phyloP scores from a whole-genome alignment of 1,140 invertebrate species.

The Pinna nobilis region DNA sequence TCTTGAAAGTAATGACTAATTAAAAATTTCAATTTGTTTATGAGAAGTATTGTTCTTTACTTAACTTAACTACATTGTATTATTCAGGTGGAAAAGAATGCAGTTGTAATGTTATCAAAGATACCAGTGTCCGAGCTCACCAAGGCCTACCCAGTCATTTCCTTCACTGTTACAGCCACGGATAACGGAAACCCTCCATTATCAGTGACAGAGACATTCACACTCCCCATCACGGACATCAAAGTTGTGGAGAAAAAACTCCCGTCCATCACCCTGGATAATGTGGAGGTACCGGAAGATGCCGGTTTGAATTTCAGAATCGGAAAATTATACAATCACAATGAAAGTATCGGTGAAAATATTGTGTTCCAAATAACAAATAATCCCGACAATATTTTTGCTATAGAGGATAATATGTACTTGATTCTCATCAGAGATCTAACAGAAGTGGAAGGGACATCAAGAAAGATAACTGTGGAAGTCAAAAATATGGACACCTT shows the following conservation, averaged over 20 bases:
- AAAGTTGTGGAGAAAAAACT: constrained; percentile 49
- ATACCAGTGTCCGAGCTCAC: constrained; percentile 44
- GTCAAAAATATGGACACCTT: constrained; percentile 50
- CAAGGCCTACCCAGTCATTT: constrained; percentile 42
- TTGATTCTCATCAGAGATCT: constrained; percentile 46
- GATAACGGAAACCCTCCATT: constrained; percentile 56
- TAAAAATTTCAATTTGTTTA: background rate
- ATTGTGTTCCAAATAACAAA: constrained; percentile 45
- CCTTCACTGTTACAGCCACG: constrained; percentile 44
- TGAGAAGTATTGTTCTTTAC: background rate
- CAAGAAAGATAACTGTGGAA: constrained; percentile 42
- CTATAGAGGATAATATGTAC: constrained; percentile 47
- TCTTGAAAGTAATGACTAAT: too few species aligned
- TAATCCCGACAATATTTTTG: constrained; percentile 44
- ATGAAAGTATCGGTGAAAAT: constrained; percentile 39
- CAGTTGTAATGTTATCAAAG: constrained; percentile 30
- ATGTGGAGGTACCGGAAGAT: constrained; percentile 41
- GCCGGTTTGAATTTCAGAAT: constrained; percentile 34
- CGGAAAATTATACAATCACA: constrained; percentile 43
- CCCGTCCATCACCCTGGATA: constrained; percentile 47
- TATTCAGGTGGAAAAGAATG: constrained; percentile 48
- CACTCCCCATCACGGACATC: constrained; percentile 50
- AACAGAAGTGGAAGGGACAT: constrained; percentile 37
- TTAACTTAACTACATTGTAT: background rate
- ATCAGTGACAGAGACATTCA: constrained; percentile 45